Evolutionary conservation across 2,888 invertebrate species (phyloP).

Genomic region (Ashinkailepas kermadecensis): DNA sequence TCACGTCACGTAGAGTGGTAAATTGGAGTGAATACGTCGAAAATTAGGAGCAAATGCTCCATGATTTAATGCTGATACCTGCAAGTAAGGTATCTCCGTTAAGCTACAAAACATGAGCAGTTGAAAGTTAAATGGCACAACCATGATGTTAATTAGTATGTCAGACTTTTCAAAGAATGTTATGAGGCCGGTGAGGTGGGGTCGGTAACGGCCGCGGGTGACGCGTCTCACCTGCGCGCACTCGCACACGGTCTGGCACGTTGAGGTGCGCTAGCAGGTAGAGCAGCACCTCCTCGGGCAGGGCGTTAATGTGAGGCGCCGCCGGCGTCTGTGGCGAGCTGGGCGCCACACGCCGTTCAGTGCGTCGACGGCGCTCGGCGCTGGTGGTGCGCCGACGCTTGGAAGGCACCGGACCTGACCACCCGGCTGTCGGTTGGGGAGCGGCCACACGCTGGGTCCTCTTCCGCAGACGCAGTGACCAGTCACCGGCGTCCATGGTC

Average conservation of each 20-base stretch:
- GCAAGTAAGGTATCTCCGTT: no score
- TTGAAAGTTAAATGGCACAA: no score
- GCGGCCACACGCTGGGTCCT: background rate
- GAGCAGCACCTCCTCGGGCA: constrained; percentile 10
- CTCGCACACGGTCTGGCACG: background rate
- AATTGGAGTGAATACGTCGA: no score
- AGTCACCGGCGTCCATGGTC: background rate
- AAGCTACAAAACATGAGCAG: no score
- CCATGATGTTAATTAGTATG: no score
- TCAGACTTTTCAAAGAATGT: no score
- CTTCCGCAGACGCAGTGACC: background rate
- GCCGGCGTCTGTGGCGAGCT: background rate
- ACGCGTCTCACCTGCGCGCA: background rate
- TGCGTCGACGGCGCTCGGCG: background rate
- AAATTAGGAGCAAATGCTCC: no score
- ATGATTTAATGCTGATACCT: no score
- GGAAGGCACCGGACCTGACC: background rate
- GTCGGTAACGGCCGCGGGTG: no score
- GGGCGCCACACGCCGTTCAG: no score
- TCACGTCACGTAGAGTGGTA: no score
- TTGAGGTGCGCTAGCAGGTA: background rate
- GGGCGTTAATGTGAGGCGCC: background rate
- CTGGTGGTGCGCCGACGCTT: background rate
- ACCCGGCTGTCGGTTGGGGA: background rate
- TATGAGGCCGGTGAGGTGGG: no score